phyloP scores from a whole-genome alignment of 2,888 invertebrate genomes.

The Neoaliturus tenellus region DNA sequence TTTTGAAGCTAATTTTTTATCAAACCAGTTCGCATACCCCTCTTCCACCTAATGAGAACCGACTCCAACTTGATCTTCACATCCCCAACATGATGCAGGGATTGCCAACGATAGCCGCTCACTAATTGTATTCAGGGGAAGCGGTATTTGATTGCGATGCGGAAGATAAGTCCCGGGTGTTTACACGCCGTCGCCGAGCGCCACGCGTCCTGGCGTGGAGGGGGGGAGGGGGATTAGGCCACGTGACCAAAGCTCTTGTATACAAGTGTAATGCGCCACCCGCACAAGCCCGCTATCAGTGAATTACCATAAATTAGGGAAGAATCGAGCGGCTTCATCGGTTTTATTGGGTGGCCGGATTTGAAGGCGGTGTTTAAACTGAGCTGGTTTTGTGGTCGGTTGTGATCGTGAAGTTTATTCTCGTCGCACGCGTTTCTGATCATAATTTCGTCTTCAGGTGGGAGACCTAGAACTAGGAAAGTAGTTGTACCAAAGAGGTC shows the following conservation, averaged over 20 bases:
- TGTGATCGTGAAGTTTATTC: no score
- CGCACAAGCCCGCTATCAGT: not conserved
- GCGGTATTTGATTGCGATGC: constrained; percentile 30
- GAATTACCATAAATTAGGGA: not conserved
- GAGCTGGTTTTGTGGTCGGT: no score
- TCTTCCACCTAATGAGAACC: no score
- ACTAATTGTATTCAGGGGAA: constrained; percentile 27
- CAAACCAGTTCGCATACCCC: no score
- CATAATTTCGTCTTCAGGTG: no score
- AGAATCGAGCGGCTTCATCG: not conserved
- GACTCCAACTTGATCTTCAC: no score
- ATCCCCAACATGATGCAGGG: constrained; percentile 3
- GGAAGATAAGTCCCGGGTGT: constrained; percentile 15
- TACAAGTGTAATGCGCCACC: constrained; percentile 13
- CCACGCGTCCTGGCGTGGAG: not conserved
- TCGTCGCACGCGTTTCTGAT: no score
- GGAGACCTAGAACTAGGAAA: no score
- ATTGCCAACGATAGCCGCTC: not conserved
- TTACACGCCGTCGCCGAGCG: not conserved
- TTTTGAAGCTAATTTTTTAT: no score
- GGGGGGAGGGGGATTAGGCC: not conserved
- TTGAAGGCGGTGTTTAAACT: no score
- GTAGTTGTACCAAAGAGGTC: no score
- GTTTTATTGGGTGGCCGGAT: no score
- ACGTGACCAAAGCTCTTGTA: constrained; percentile 25